Conservation (phyloP, 2,888 invertebrate species). For the Xestia ashworthii region DNA sequence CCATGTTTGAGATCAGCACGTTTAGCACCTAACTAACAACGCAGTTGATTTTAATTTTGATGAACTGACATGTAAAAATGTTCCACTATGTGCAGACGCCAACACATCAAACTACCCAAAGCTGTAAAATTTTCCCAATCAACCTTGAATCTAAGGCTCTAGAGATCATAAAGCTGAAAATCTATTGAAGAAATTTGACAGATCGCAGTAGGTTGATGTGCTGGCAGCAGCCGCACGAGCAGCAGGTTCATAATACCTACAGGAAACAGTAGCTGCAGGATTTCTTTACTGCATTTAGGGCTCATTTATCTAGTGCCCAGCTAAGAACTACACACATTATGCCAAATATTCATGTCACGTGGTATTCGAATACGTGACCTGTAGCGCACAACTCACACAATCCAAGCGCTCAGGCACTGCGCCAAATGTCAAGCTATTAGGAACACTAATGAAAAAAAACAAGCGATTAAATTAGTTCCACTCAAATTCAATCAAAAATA, state of each 20-base stretch:
- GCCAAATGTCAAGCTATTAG: conserved; percentile 14
- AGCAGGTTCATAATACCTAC: background rate
- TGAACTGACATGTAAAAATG: background rate
- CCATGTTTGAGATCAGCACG: background rate
- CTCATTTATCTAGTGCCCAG: background rate
- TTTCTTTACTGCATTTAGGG: background rate
- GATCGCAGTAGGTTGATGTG: too few relatives aligned
- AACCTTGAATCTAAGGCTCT: too few relatives aligned
- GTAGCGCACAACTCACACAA: background rate
- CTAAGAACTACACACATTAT: background rate
- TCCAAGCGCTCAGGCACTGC: conserved; percentile 6
- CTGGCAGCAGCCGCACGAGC: too few relatives aligned
- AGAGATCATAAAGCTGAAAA: too few relatives aligned
- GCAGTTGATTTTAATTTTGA: background rate
- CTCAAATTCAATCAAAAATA: background rate
- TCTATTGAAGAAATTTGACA: too few relatives aligned
- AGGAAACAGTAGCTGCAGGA: background rate
- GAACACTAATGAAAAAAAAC: conserved; percentile 8
- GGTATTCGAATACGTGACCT: conserved; percentile 12
- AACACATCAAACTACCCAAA: too few relatives aligned
- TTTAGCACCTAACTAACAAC: background rate
- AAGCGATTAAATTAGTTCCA: background rate
- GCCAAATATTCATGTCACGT: background rate
- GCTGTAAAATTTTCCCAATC: too few relatives aligned
- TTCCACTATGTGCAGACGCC: background rate